These are phyloP conservation scores for Caenorhabditis inopinata DNA, from an alignment of 1,140 invertebrate genomes.

Conservation along the genomic window DNA sequence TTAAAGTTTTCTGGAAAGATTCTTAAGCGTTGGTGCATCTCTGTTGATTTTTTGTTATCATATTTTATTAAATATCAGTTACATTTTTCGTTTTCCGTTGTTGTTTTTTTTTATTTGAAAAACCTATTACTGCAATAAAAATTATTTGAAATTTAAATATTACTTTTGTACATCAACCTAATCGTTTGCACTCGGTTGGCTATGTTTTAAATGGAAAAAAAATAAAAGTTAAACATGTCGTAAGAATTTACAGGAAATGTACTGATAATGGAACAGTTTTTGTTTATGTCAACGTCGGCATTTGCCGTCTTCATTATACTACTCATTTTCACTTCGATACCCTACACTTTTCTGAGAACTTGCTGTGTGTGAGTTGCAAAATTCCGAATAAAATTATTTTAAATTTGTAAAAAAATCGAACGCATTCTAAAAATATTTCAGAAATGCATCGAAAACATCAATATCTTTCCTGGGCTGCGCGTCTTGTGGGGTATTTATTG, in stretches of 20 bases:
- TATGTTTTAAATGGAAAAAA: background rate
- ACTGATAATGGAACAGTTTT: background rate
- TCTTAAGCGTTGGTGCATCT: background rate
- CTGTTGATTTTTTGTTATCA: slow-evolving; percentile 8
- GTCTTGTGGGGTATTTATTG: slow-evolving; percentile 67
- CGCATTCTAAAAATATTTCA: background rate
- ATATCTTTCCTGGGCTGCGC: slow-evolving; percentile 56
- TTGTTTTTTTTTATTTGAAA: background rate
- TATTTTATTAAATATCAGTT: background rate
- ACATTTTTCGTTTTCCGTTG: background rate
- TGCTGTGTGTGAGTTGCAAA: background rate
- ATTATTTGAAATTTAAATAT: no score
- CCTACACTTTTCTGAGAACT: slow-evolving; percentile 44
- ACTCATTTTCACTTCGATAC: slow-evolving; percentile 40
- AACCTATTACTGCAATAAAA: no score
- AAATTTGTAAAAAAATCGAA: background rate
- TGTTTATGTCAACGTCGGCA: background rate
- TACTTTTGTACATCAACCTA: no score
- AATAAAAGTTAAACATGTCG: no score
- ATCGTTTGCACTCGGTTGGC: slow-evolving; percentile 5
- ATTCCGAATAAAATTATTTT: background rate
- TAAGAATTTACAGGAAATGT: background rate
- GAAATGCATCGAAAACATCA: slow-evolving; percentile 8
- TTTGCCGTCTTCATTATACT: slow-evolving; percentile 43
- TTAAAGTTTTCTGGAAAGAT: background rate